These are phyloP conservation scores for Sericinus montela DNA, from an alignment of 2,888 invertebrate genomes.

Conservation along the genomic window DNA sequence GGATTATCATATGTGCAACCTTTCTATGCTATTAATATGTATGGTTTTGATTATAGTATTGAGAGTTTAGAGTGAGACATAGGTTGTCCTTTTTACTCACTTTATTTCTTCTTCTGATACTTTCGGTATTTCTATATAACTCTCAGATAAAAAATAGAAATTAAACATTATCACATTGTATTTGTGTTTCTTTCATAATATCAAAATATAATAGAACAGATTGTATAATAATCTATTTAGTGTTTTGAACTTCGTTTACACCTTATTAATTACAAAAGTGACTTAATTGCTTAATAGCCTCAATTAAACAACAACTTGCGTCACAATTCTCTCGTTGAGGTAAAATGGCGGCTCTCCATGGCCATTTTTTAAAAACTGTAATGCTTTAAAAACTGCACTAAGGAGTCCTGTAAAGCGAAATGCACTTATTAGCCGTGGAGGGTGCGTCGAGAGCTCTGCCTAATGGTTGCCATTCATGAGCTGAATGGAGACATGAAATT, in stretches of 20 bases:
- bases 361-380: conserved; percentile 47
- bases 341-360: conserved; percentile 38
- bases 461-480: conserved; percentile 75
- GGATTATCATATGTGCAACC: too few relatives aligned
- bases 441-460: conserved; percentile 64
- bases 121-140: too few relatives aligned
- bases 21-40: too few relatives aligned
- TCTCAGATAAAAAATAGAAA: too few relatives aligned
- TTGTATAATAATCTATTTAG: background rate
- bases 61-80: too few relatives aligned
- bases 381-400: conserved; percentile 65
- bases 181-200: background rate
- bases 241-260: conserved; percentile 11
- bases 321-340: conserved; percentile 39
- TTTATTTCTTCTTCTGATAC: too few relatives aligned
- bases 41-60: too few relatives aligned
- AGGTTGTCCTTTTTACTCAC: too few relatives aligned
- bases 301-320: conserved; percentile 48
- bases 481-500: conserved; percentile 74
- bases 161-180: background rate
- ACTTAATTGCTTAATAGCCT: conserved; percentile 53
- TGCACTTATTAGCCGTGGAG: conserved; percentile 76
- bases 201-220: background rate
- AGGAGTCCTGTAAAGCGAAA: conserved; percentile 72
- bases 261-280: conserved; percentile 36